These are phyloP conservation scores for Lytechinus pictus DNA, from an alignment of 35 echinoderm and acorn worm species.

Conservation along the genomic window DNA sequence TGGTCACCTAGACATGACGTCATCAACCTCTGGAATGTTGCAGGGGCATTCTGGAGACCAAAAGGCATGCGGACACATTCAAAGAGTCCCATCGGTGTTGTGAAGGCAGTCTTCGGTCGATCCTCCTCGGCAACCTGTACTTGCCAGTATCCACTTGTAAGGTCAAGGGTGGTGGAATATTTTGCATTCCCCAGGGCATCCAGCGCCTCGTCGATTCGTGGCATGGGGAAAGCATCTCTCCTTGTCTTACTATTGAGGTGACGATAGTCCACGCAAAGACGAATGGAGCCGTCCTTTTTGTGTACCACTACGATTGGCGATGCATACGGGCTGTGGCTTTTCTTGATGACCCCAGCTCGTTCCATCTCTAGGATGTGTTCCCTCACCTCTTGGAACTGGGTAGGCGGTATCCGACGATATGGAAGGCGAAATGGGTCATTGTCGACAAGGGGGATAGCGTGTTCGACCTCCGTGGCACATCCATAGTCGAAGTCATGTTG, in stretches of 20 bases:
- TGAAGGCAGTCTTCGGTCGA: slow-evolving; percentile 65
- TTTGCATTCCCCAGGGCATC: slow-evolving; percentile 50
- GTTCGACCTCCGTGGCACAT: slow-evolving; percentile 23
- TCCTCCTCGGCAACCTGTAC: slow-evolving; percentile 56
- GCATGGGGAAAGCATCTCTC: slow-evolving; percentile 65
- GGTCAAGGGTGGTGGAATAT: slow-evolving; percentile 69
- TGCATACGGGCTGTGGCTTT: slow-evolving; percentile 59
- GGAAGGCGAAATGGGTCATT: slow-evolving; percentile 52
- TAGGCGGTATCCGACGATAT: slow-evolving; percentile 61
- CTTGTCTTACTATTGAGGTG: slow-evolving; percentile 63
- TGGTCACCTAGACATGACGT: slow-evolving; percentile 56
- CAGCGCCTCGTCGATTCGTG: slow-evolving; percentile 55
- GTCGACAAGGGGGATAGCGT: slow-evolving; percentile 53
- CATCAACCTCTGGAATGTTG: slow-evolving; percentile 78
- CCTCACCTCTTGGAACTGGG: slow-evolving; percentile 56
- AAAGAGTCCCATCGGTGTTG: not conserved
- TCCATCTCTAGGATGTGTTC: slow-evolving; percentile 43
- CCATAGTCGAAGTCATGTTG: slow-evolving; percentile 57
- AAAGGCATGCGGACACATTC: slow-evolving; percentile 46
- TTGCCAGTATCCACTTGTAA: slow-evolving; percentile 73
- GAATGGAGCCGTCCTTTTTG: slow-evolving; percentile 57
- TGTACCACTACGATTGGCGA: slow-evolving; percentile 72
- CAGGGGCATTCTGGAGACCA: slow-evolving; percentile 65
- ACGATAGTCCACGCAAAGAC: slow-evolving; percentile 77
- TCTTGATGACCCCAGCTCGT: slow-evolving; percentile 38